Conservation (phyloP, 2,797 vertebrate genomes). For the Hoplostethus atlanticus region DNA sequence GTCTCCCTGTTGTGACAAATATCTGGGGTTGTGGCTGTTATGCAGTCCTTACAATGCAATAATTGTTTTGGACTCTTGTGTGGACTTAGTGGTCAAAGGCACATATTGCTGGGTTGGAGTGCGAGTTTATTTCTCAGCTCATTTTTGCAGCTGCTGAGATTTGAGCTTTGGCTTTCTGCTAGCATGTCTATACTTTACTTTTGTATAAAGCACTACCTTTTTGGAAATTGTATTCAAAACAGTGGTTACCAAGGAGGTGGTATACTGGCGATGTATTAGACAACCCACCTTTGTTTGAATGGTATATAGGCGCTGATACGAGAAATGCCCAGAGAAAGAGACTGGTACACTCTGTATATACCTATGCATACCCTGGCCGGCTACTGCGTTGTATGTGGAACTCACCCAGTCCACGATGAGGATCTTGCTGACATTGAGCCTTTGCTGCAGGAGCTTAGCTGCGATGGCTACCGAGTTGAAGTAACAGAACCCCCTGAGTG, state of each 20-base stretch:
- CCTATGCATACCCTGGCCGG: no score
- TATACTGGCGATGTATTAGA: no score
- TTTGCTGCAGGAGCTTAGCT: slow-evolving; percentile 95
- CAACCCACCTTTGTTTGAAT: no score
- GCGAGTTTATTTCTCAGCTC: not conserved
- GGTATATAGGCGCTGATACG: no score
- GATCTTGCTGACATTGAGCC: slow-evolving; percentile 94
- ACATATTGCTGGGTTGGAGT: not conserved
- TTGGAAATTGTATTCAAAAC: no score
- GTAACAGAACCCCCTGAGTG: slow-evolving; percentile 96
- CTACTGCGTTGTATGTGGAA: slow-evolving; percentile 14
- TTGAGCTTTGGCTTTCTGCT: not conserved
- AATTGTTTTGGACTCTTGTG: not conserved
- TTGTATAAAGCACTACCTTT: not conserved
- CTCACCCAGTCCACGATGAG: slow-evolving; percentile 99
- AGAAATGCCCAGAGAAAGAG: no score
- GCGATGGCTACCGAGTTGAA: slow-evolving; percentile 97
- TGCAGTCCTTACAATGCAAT: not conserved
- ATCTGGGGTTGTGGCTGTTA: not conserved
- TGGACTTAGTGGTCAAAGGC: not conserved
- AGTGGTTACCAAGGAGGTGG: no score
- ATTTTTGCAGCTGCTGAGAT: not conserved
- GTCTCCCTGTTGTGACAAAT: not conserved
- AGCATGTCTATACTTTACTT: not conserved
- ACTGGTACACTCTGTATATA: not conserved